Evolutionary conservation across 2,797 vertebrate species (phyloP).

Genomic region (Cyclopterus lumpus): DNA sequence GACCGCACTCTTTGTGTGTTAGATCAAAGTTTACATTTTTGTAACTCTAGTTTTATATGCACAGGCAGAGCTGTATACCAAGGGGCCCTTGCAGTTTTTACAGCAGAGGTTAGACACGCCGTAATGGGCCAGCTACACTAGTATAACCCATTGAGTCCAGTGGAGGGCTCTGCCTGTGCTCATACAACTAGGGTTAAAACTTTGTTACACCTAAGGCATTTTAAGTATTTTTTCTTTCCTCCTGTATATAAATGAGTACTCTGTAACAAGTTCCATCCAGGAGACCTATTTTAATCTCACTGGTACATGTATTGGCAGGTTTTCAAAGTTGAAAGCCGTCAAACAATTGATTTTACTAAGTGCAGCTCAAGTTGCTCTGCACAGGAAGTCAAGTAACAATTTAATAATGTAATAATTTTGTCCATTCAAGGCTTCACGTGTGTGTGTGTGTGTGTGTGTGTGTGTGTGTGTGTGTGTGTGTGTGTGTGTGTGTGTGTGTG

Average conservation of each 20-base stretch:
- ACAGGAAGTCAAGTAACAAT: slow-evolving; percentile 59
- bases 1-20: no score
- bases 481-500: background rate
- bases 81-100: background rate
- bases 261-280: background rate
- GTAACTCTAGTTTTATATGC: background rate
- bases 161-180: background rate
- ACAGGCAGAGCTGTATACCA: background rate
- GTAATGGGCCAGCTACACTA: background rate
- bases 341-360: slow-evolving; percentile 61
- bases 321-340: slow-evolving; percentile 25
- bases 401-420: slow-evolving; percentile 30
- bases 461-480: no score
- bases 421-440: slow-evolving; percentile 30
- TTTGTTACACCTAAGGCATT: background rate
- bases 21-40: no score
- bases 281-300: background rate
- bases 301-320: slow-evolving; percentile 27
- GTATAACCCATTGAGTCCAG: background rate
- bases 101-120: background rate
- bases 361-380: slow-evolving; percentile 50
- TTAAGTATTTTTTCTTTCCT: background rate
- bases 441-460: slow-evolving; percentile 7
- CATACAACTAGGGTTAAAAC: background rate
- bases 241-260: background rate